These are phyloP conservation scores for Motacilla tschutschensis DNA, from an alignment of 2,113 vertebrate genomes.

Conservation along the genomic window DNA sequence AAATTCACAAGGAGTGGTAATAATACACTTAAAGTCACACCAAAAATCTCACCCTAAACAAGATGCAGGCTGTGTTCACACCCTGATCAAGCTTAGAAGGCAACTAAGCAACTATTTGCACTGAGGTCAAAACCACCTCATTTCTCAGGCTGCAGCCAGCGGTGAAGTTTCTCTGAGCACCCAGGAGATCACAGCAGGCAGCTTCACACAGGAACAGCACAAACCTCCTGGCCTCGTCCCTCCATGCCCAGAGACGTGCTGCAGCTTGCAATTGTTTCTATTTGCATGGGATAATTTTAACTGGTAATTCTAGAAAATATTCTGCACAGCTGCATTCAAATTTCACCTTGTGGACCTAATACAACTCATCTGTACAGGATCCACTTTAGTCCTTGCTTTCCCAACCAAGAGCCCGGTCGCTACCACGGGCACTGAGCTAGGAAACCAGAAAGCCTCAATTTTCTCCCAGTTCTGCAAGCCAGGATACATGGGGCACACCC, in stretches of 20 bases:
- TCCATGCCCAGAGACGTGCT: neutral
- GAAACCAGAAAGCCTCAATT: neutral
- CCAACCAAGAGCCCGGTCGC: neutral
- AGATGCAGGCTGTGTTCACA: neutral
- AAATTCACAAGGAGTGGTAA: neutral
- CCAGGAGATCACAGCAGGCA: neutral
- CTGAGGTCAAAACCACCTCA: neutral
- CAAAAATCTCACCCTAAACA: neutral
- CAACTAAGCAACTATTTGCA: neutral
- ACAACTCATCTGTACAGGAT: neutral
- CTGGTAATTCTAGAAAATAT: constrained; percentile 33
- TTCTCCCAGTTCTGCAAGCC: neutral
- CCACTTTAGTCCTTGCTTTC: neutral
- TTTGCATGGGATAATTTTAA: constrained; percentile 47
- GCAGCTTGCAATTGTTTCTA: constrained; percentile 8
- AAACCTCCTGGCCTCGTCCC: neutral
- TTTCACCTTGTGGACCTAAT: neutral
- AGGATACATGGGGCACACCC: neutral
- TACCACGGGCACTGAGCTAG: neutral
- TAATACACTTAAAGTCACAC: neutral
- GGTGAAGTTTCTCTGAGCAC: fast-evolving
- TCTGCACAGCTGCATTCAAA: neutral
- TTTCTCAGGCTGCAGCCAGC: neutral
- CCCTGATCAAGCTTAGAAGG: neutral
- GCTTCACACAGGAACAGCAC: neutral